A percentile compares a stretch with the other conserved stretches of the same genome.
Evolutionary conservation across 1,140 invertebrate species (phyloP).

Genomic region (Danaus melanippus): DNA sequence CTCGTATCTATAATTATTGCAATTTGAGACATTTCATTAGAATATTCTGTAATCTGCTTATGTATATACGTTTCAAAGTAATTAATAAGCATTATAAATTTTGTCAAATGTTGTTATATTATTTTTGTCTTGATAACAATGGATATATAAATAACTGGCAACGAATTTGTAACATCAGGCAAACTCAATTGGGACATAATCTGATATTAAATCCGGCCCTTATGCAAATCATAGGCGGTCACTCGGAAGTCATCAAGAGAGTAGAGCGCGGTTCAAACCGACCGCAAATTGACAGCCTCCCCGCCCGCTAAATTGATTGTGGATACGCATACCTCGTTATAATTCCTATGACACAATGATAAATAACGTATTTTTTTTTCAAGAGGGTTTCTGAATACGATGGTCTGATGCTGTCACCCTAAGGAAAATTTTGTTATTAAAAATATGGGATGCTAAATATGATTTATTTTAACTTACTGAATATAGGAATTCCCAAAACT

Average conservation of each 20-base stretch:
- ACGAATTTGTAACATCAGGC: conserved; percentile 43
- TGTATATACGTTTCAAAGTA: no score
- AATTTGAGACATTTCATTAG: conserved; percentile 10
- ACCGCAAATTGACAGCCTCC: conserved; percentile 58
- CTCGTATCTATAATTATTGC: conserved; percentile 19
- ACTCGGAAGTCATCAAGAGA: conserved; percentile 63
- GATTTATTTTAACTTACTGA: no score
- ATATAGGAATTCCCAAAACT: no score
- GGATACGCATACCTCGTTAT: conserved; percentile 52
- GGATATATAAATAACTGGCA: conserved; percentile 1
- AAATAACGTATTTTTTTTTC: conserved; percentile 29
- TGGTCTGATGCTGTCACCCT: no score
- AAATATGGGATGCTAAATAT: no score
- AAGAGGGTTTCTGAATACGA: conserved; percentile 1
- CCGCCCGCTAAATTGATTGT: conserved; percentile 55
- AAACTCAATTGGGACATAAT: conserved; percentile 53
- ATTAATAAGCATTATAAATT: no score
- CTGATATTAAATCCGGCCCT: conserved; percentile 62
- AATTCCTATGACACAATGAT: conserved; percentile 41
- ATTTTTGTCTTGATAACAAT: neutral
- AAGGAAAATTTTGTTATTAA: no score
- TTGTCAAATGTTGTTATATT: no score
- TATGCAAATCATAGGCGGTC: conserved; percentile 66
- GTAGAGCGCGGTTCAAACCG: conserved; percentile 26
- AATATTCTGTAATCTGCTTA: no score